Base-by-base conservation (phyloP, 2,888 invertebrate genomes). In the Torymus tubicola region DNA sequence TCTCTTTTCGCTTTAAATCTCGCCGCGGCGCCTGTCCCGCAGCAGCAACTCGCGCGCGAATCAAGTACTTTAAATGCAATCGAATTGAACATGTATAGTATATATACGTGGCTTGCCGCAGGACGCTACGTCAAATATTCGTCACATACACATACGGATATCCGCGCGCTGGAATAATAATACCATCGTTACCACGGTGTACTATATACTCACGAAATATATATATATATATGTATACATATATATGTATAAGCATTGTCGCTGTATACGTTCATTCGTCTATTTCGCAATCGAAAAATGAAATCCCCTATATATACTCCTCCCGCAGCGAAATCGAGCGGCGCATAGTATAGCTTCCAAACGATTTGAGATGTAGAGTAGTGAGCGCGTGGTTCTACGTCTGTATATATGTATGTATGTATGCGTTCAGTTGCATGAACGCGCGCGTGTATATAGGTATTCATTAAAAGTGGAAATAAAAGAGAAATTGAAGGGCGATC, bases 11-110 rank as follows among this genome's bases (percentile, higher is more conserved):
- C 2, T 50, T 50, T 70, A 42, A 21, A 50, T 60, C 70, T 42
- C 58, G 2, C 24, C n/a, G 13, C 53, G 12, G 2, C 1, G 10
- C 4, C 16, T 8, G n/a, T 13, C 13, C 50, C n/a, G 10, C 8
- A 1, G 11, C 65, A 52, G 16, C n/a, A n/a, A 12, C 10, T 16
- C 12, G 11, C 11, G 11, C 11, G 53, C 81, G 84, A 87, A 88
- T 87, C 84, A 85, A 85, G 84, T 83, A 85, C 85, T 87, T 88
- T 86, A 85, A 86, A 87, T 86, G 86, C 86, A 86, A 87, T 86
- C 82, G 86, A 85, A 85, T 86, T 83, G 83, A 2, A 42, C 10
- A 42, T 42, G 8, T 42, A 42, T 8, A n/a, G n/a, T n/a, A 8
- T 8, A 8, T 8, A 42, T 21, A 42, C 0, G 8, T 8, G 42